Evolutionary conservation across 2,113 vertebrate species (phyloP).

Genomic region (Pogona vitticeps): DNA sequence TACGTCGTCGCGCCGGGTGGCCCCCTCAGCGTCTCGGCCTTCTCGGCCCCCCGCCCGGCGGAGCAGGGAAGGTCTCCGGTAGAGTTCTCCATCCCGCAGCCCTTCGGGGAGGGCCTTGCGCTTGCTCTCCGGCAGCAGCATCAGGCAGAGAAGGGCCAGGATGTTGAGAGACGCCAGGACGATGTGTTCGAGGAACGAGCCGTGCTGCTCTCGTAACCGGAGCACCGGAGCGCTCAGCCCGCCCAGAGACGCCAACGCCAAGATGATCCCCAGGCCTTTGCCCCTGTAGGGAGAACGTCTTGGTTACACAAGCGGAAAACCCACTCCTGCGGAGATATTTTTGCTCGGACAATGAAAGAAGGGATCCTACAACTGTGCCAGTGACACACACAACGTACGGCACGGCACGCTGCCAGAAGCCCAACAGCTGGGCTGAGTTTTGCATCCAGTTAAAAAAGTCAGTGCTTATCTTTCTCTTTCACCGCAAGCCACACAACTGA

Average conservation of each 20-base stretch:
- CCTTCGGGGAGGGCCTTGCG: slow-evolving; percentile 88
- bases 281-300: slow-evolving; percentile 70
- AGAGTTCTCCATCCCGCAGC: slow-evolving; percentile 86
- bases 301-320: not conserved
- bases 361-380: too few relatives aligned
- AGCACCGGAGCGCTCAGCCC: slow-evolving; percentile 86
- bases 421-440: too few relatives aligned
- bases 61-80: slow-evolving; percentile 82
- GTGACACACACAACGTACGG: too few relatives aligned
- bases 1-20: slow-evolving; percentile 80
- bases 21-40: slow-evolving; percentile 42
- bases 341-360: not conserved
- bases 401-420: too few relatives aligned
- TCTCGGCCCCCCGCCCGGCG: slow-evolving; percentile 69
- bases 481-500: too few relatives aligned
- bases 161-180: slow-evolving; percentile 87
- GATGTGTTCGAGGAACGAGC: slow-evolving; percentile 90
- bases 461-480: too few relatives aligned
- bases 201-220: slow-evolving; percentile 87
- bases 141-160: slow-evolving; percentile 88
- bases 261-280: slow-evolving; percentile 78
- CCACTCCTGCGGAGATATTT: too few relatives aligned
- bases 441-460: too few relatives aligned
- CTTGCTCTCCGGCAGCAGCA: slow-evolving; percentile 90
- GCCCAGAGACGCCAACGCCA: slow-evolving; percentile 85